A percentile compares a stretch with the other conserved stretches of the same genome.
phyloP scores from a whole-genome alignment of 2,797 vertebrate species.

The Sebastes melanostomus region DNA sequence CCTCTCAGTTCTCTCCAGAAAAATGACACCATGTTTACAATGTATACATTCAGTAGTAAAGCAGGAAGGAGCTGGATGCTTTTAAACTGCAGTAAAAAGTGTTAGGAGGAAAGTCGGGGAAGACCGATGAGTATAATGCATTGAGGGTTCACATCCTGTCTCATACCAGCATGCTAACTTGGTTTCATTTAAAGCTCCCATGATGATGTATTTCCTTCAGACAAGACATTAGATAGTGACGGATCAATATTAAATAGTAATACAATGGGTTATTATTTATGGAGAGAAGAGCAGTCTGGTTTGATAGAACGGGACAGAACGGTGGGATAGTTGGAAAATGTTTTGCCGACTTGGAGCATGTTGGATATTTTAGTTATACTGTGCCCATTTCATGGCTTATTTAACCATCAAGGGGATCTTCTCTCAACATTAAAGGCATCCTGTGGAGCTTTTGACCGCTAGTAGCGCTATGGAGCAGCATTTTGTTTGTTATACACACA shows the following conservation, averaged over 20 bases:
- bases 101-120: background rate
- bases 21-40: background rate
- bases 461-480: too few relatives aligned
- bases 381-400: background rate
- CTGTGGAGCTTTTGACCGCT: too few relatives aligned
- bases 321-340: background rate
- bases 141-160: background rate
- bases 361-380: background rate
- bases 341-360: background rate
- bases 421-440: background rate
- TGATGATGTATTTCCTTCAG: slow-evolving; percentile 7
- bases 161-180: background rate
- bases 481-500: background rate
- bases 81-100: background rate
- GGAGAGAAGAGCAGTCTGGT: background rate
- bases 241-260: slow-evolving; percentile 5
- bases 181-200: slow-evolving; percentile 7
- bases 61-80: slow-evolving; percentile 1
- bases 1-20: background rate
- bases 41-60: background rate
- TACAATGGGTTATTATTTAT: background rate
- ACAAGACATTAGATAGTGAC: background rate
- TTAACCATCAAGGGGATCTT: background rate
- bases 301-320: background rate
- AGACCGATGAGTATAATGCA: background rate